These are phyloP conservation scores for Brachyptera risi DNA, from an alignment of 2,888 invertebrate genomes.

Conservation along the genomic window DNA sequence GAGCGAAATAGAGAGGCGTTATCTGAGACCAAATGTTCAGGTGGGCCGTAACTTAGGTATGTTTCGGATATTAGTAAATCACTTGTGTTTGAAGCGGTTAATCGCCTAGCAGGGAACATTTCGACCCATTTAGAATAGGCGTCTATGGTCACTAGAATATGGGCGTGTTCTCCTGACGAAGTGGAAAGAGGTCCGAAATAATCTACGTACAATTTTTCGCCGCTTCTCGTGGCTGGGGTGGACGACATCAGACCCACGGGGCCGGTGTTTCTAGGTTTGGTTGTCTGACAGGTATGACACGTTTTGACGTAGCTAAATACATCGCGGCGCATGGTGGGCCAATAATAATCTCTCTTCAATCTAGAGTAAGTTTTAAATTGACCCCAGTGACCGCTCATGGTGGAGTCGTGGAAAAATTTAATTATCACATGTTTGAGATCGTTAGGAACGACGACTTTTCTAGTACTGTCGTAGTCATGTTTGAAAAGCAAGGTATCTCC, in stretches of 20 bases:
- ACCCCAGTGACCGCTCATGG: not conserved
- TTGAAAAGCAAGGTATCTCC: not conserved
- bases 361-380: not conserved
- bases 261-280: not conserved
- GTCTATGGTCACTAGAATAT: not conserved
- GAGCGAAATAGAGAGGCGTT: not conserved
- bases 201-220: not conserved
- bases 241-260: not conserved
- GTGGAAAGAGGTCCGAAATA: constrained; percentile 6
- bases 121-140: not conserved
- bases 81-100: not conserved
- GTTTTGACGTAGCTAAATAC: not conserved
- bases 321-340: not conserved
- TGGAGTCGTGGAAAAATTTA: not conserved
- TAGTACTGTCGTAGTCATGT: not conserved
- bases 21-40: not conserved
- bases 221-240: not conserved
- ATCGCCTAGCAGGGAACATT: constrained; percentile 1
- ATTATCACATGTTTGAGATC: not conserved
- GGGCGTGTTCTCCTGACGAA: no score
- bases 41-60: not conserved
- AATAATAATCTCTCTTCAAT: not conserved
- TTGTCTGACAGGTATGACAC: not conserved
- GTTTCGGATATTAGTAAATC: not conserved
- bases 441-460: not conserved